Conservation (phyloP, 2,888 invertebrate genomes). For the Leucophora obtusa region DNA sequence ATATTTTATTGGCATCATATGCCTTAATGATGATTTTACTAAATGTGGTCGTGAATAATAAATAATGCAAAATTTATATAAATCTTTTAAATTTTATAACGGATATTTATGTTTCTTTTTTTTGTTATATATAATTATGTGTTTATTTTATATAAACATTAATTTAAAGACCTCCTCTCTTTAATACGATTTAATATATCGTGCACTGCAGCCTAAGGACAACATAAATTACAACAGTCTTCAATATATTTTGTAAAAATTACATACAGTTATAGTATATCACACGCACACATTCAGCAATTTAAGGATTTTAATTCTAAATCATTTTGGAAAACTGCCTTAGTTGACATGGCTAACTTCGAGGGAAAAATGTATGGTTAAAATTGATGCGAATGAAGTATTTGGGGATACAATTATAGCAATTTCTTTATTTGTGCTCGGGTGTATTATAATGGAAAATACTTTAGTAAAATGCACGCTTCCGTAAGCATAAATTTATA, state of each 20-base stretch:
- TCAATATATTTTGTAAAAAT: constrained; percentile 22
- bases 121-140: background rate
- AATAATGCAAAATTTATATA: too few relatives aligned
- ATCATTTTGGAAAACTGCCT: constrained; percentile 12
- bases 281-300: background rate
- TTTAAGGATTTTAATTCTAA: background rate
- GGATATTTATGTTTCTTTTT: background rate
- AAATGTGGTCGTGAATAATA: too few relatives aligned
- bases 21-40: too few relatives aligned
- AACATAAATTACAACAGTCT: constrained; percentile 40
- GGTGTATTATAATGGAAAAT: background rate
- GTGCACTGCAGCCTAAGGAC: constrained; percentile 34
- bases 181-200: constrained; percentile 40
- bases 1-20: too few relatives aligned
- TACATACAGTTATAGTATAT: constrained; percentile 12
- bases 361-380: background rate
- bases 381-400: background rate
- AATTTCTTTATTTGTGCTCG: constrained; percentile 15
- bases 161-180: background rate
- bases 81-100: background rate
- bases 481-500: constrained; percentile 30
- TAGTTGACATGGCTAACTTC: constrained; percentile 25
- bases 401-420: constrained; percentile 27
- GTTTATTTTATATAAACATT: background rate
- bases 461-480: constrained; percentile 24